These are phyloP conservation scores for Bombus consobrinus DNA, from an alignment of 1,140 invertebrate genomes.

Conservation along the genomic window DNA sequence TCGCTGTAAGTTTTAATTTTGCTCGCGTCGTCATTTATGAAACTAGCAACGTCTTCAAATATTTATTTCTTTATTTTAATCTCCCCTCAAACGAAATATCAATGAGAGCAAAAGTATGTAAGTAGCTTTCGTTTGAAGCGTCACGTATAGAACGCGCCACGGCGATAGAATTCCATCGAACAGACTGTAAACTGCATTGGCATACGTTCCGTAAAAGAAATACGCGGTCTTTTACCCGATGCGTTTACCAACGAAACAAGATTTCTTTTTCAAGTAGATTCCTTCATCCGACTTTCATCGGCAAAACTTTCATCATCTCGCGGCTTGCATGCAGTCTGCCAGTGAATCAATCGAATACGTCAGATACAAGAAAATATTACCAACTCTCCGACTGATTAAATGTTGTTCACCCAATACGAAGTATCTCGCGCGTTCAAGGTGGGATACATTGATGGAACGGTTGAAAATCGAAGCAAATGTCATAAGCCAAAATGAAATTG, in stretches of 20 bases:
- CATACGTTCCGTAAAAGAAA: not conserved
- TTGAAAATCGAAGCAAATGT: not conserved
- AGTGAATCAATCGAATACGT: not conserved
- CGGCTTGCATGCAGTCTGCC: not conserved
- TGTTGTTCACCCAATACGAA: too few relatives aligned
- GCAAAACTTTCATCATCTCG: not conserved
- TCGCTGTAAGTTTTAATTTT: too few relatives aligned
- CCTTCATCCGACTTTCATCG: not conserved
- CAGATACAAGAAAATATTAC: not conserved
- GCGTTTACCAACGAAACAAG: slow-evolving; percentile 14
- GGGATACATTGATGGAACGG: not conserved
- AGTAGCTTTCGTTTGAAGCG: not conserved
- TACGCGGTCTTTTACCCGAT: not conserved
- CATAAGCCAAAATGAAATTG: not conserved
- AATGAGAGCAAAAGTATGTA: not conserved
- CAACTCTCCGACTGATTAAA: not conserved
- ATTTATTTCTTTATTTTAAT: not conserved
- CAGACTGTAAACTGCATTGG: not conserved
- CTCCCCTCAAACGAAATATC: not conserved
- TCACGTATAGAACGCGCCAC: not conserved
- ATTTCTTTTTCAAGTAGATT: not conserved
- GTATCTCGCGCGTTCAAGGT: not conserved
- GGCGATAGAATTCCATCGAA: not conserved
- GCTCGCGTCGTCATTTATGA: not conserved
- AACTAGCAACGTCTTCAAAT: not conserved